Base-by-base conservation (phyloP, 2,888 invertebrate genomes). In the Aleiodes testaceus region DNA sequence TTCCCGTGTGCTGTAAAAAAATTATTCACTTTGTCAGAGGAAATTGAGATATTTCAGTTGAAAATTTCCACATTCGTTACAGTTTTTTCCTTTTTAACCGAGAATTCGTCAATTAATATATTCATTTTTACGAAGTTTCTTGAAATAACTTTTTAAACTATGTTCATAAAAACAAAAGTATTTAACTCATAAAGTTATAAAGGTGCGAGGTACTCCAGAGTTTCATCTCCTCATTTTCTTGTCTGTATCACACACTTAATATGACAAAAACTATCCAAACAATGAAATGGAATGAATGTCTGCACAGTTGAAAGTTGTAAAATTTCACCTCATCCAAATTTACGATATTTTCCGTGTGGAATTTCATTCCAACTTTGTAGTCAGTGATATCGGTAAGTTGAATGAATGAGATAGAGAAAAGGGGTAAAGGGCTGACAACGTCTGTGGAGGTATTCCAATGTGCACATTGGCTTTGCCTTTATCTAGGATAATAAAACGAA, bases 401-500 rank as follows among this genome's bases (percentile, higher is more conserved):
- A 59, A 59, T 59, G 42, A 42, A 49, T 22, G n/a, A 30, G 16
- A 16, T 18, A n/a, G 7, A 42, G 12, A 7, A 42, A 11, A 26
- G 30, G 55, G 30, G 26, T 6, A 42, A 42, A 9, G 42, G 42
- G 59, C 59, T 36, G 11, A 7, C 59, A 14, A 18, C 59, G 36
- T 36, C 36, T 36, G 36, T 36, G 16, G 59, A 59, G 55, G 30
- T 30, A 42, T 59, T 18, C 18, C 59, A 18, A 18, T 59, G 59
- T 59, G 59, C 59, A 59, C 36, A 59, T 36, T 36, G 36, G 59
- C 36, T 18, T 36, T 59, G 36, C 59, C 18, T 59, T 59, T 59
- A 59, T 59, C 36, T 59, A 36, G 42, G 59, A 42, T 59, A 59
- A 59, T 59, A 59, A 59, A 59, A 59, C 59, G 59, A 55, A 11